Percentiles rank a stretch among this genome's conserved stretches.
These are phyloP conservation scores for Muscicapa striata DNA, from an alignment of 2,797 vertebrate genomes.

Conservation along the genomic window DNA sequence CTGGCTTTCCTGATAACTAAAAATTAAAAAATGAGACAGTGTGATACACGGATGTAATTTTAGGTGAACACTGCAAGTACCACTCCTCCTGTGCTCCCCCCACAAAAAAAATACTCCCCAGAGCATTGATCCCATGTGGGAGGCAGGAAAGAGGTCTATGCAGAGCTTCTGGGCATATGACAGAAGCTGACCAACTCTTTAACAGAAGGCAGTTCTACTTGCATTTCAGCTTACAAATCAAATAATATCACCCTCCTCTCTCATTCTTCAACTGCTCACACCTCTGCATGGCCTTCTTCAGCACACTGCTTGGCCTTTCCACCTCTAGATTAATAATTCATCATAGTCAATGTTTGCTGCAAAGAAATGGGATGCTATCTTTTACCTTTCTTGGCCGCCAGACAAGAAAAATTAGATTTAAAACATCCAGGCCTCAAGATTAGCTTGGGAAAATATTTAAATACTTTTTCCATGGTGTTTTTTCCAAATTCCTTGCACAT, in stretches of 20 bases:
- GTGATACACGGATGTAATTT: neutral
- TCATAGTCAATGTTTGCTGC: neutral
- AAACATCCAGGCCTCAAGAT: neutral
- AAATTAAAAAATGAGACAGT: neutral
- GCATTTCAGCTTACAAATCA: neutral
- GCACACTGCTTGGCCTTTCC: neutral
- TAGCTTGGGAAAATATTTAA: neutral
- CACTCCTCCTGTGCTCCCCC: accelerated
- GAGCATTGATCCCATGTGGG: neutral
- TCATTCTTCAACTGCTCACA: neutral
- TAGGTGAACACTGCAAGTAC: neutral
- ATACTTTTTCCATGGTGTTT: neutral
- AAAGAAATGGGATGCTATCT: neutral
- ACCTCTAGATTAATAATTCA: neutral
- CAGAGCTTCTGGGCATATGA: neutral
- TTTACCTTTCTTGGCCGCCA: neutral
- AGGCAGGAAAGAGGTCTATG: neutral
- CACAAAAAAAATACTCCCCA: neutral
- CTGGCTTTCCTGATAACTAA: neutral
- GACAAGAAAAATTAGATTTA: neutral
- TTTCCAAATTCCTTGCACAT: neutral
- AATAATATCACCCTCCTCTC: neutral
- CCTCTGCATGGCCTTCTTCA: neutral
- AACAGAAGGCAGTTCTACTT: neutral
- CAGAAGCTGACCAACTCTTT: neutral